Evolutionary conservation across 2,888 invertebrate genomes (phyloP).

Genomic region (Folsomia candida): DNA sequence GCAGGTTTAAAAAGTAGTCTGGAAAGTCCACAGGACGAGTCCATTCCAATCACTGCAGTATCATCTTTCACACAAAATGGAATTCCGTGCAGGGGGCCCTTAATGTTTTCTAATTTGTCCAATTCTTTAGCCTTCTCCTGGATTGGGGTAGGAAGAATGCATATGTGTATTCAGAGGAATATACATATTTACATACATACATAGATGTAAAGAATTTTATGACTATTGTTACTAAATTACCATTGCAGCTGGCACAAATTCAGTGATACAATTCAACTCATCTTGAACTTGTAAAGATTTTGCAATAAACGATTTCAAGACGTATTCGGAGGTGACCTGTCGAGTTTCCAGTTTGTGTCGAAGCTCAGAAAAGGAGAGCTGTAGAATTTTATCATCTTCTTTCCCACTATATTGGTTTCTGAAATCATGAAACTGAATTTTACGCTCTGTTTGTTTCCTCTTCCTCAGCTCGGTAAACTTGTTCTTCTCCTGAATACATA

Average conservation of each 20-base stretch:
- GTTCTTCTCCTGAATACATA: not conserved
- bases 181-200: too few relatives aligned
- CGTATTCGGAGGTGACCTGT: conserved; percentile 29
- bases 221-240: too few relatives aligned
- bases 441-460: not conserved
- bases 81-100: conserved; percentile 52
- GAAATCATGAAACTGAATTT: not conserved
- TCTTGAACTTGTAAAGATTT: conserved; percentile 48
- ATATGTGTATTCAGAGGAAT: too few relatives aligned
- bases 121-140: conserved; percentile 39
- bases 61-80: conserved; percentile 53
- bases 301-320: conserved; percentile 33
- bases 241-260: conserved; percentile 50
- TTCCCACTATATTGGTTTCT: not conserved
- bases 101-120: conserved; percentile 21
- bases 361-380: conserved; percentile 28
- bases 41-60: conserved; percentile 53
- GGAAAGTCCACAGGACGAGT: conserved; percentile 53
- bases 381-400: conserved; percentile 21
- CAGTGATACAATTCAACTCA: conserved; percentile 51
- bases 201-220: too few relatives aligned
- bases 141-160: not conserved
- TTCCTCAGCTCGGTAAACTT: not conserved
- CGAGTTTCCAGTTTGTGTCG: conserved; percentile 28
- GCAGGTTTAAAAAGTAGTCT: conserved; percentile 51